Conservation (phyloP, 1,140 invertebrate genomes). For the Nylanderia fulva region DNA sequence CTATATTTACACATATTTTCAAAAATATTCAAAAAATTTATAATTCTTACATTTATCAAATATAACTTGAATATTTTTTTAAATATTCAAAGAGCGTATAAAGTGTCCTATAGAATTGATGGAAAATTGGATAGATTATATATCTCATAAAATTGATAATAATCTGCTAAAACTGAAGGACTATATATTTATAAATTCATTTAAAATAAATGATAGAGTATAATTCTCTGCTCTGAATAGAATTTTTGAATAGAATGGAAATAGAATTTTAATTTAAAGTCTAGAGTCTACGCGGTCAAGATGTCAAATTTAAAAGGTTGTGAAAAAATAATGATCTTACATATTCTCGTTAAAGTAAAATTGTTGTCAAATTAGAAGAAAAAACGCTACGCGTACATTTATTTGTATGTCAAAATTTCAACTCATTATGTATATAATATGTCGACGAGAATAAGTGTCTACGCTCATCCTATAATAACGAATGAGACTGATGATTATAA, state of each 20-base stretch:
- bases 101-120: neutral
- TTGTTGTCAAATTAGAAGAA: neutral
- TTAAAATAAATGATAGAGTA: neutral
- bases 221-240: neutral
- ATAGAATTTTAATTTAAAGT: neutral
- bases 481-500: slow-evolving; percentile 47
- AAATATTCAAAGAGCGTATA: neutral
- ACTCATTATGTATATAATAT: neutral
- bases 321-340: neutral
- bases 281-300: neutral
- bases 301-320: neutral
- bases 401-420: neutral
- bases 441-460: neutral
- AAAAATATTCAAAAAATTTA: too few relatives aligned
- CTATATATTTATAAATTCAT: neutral
- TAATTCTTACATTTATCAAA: too few relatives aligned
- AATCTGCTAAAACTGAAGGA: neutral
- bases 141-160: neutral
- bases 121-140: neutral
- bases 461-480: neutral
- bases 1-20: too few relatives aligned
- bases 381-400: neutral
- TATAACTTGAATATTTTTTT: neutral
- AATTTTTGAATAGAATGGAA: neutral
- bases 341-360: neutral